Percentiles rank a stretch among this genome's conserved stretches.
Conservation (phyloP, 2,113 vertebrate genomes). For the Psittacula cyanocephala region DNA sequence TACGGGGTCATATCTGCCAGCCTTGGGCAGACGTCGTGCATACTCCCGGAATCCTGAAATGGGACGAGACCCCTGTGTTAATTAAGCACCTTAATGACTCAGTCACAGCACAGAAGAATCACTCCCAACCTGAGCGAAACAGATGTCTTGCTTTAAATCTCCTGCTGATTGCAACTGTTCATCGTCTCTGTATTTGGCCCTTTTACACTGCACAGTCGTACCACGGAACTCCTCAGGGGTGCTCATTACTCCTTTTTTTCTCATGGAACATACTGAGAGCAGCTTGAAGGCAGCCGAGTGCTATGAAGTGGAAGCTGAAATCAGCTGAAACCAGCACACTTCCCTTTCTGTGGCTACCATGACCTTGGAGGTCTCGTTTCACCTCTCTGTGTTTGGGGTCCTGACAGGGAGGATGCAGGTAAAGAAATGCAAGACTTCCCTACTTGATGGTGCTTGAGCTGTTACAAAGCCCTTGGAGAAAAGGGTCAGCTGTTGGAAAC, state of each 20-base stretch:
- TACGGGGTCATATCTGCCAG: neutral
- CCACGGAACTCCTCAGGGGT: neutral
- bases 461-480: neutral
- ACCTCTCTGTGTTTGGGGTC: neutral
- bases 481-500: neutral
- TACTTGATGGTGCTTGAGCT: neutral
- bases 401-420: neutral
- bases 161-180: neutral
- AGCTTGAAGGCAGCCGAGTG: neutral
- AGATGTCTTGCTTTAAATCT: neutral
- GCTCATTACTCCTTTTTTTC: neutral
- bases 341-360: neutral
- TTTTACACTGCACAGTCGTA: rapidly evolving
- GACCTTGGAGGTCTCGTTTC: neutral
- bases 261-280: neutral
- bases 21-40: neutral
- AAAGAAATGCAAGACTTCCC: neutral
- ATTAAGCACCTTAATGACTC: neutral
- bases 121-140: neutral
- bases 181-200: rapidly evolving
- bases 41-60: neutral
- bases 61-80: neutral
- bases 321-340: neutral
- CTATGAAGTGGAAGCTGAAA: neutral
- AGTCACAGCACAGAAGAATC: neutral